Evolutionary conservation across 2,888 invertebrate genomes (phyloP), one percentile per base, ranked within the genome.

Genomic region (Bembecia ichneumoniformis): DNA sequence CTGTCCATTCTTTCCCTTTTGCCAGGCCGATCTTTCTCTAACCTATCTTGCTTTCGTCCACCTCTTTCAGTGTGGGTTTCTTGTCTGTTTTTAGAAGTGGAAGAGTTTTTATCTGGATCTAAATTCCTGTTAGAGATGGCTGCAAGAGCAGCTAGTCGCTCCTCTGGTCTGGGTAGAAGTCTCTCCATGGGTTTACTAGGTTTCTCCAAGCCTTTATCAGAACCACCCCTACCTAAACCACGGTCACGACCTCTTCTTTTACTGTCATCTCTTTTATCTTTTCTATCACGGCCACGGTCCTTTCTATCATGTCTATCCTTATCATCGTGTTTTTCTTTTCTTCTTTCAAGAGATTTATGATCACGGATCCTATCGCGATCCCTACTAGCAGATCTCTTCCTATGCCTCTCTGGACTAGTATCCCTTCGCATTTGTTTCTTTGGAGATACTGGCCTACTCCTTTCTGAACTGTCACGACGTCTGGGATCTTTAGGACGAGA

Each of bases 281-380:
- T 77, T 54, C 90, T 80, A 79, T 88, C 88, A 50, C 94, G 90
- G 49, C 92, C 92, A 55, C 94, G 86, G 56, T 94, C 94, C 57
- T 91, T 91, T 47, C 92, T 84, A 51, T 92, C 92, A 56, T 91
- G 84, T 63, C 89, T 78, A 58, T 90, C 90, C 66, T 89, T 87
- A 46, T 89, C 89, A 53, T 89, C 88, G 60, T 88, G 81, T 65
- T 88, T 88, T 52, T 87, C 82, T 66, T 89, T 88, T 51, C 88
- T 75, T 56, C 80, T 74, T 59, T 88, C 89, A 63, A 80, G 68
- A 53, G 74, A 89, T 62, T 71, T 82, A 55, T 80, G 81, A 59
- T 73, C 90, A 60, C 73, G 86, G 50, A 81, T 89, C 74, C 82
- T 87, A 58, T 82, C 91, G 62, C 87, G 84, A 47, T 89, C 89